Conservation (phyloP, 2,888 invertebrate species). For the Epinotia bilunana region DNA sequence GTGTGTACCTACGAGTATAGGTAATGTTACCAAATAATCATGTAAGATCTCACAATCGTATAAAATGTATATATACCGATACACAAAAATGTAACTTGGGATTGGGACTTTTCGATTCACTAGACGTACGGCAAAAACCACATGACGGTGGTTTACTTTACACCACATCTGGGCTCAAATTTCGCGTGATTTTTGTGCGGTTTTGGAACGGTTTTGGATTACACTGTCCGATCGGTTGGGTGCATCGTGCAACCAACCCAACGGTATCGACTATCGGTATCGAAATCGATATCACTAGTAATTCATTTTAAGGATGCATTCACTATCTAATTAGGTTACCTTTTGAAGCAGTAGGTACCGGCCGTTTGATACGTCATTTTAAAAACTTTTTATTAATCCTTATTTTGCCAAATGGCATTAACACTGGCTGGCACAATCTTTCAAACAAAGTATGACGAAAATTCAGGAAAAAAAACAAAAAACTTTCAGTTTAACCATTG, state of each 20-base stretch:
- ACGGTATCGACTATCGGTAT: background rate
- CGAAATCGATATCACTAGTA: background rate
- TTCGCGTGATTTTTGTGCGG: slow-evolving; percentile 29
- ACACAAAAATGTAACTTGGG: background rate
- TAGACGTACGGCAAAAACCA: slow-evolving; percentile 9
- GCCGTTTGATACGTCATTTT: too few species aligned
- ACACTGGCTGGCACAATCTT: too few species aligned
- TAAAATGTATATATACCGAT: background rate
- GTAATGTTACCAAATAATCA: background rate
- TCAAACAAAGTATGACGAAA: too few species aligned
- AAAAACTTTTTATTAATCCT: too few species aligned
- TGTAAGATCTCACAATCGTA: background rate
- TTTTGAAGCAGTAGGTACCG: too few species aligned
- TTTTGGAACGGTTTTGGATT: slow-evolving; percentile 35
- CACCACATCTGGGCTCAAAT: slow-evolving; percentile 5
- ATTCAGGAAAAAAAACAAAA: too few species aligned
- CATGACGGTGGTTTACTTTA: slow-evolving; percentile 32
- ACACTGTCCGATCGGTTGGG: slow-evolving; percentile 1
- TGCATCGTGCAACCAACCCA: background rate
- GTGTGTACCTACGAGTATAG: background rate
- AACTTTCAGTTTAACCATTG: too few species aligned
- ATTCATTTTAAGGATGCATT: background rate
- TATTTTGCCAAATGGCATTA: too few species aligned
- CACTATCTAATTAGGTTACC: too few species aligned
- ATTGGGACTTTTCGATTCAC: background rate